phyloP scores from a whole-genome alignment of 30 jellyfish, hydroid and myxozoan species.

The Pseudorhiza aurosa region DNA sequence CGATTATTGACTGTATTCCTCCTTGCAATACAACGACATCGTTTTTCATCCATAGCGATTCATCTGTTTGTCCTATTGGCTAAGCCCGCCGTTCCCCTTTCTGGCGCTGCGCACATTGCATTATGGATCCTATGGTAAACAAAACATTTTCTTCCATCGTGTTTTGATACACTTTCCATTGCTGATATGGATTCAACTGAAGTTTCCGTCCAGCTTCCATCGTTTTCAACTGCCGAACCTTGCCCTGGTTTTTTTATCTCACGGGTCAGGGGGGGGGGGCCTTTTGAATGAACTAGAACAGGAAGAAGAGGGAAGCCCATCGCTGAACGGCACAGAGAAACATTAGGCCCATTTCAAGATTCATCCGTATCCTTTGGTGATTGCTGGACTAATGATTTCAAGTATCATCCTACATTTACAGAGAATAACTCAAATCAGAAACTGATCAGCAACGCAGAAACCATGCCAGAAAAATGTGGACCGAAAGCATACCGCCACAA shows the following conservation, averaged over 20 bases:
- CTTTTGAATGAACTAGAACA: slow-evolving; percentile 1
- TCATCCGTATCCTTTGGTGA: background rate
- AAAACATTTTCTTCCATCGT: no score
- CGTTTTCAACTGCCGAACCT: slow-evolving; percentile 4
- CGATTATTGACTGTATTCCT: no score
- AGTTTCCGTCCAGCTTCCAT: no score
- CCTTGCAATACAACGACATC: no score
- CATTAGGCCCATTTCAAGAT: background rate
- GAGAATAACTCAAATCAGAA: slow-evolving; percentile 4
- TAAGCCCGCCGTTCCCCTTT: no score
- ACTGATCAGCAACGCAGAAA: slow-evolving; percentile 13
- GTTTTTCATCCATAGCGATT: no score
- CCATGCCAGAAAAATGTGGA: slow-evolving; percentile 37
- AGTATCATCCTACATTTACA: slow-evolving; percentile 17
- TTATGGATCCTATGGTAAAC: no score
- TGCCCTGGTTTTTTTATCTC: slow-evolving; percentile 1
- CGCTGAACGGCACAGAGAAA: background rate
- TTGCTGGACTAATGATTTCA: slow-evolving; percentile 39
- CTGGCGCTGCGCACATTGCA: no score
- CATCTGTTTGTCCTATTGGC: no score
- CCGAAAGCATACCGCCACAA: slow-evolving; percentile 34
- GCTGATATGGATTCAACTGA: no score
- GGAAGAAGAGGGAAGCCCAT: background rate
- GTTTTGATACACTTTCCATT: no score
- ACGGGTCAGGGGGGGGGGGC: slow-evolving; percentile 1